These are phyloP conservation scores for Astur gentilis DNA, from an alignment of 2,113 vertebrate species.

Conservation along the genomic window DNA sequence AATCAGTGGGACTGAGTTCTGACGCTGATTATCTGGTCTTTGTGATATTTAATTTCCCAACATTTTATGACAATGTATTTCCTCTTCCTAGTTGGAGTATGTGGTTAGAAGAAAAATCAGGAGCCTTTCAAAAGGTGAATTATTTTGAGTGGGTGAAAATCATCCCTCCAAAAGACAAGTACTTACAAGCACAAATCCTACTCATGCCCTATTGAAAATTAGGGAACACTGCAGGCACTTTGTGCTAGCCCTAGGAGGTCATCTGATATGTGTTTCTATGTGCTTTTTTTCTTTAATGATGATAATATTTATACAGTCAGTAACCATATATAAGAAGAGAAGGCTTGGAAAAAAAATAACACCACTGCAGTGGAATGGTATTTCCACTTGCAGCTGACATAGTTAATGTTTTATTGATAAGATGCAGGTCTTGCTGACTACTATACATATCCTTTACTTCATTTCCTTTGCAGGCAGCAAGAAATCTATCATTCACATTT, in stretches of 20 bases:
- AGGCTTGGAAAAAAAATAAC: not conserved
- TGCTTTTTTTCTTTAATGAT: not conserved
- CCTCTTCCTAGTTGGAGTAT: not conserved
- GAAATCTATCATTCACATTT: not conserved
- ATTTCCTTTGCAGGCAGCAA: not conserved
- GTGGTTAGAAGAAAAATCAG: not conserved
- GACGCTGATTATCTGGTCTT: not conserved
- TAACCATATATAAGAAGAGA: not conserved
- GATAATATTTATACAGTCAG: not conserved
- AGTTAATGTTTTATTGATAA: constrained; percentile 13
- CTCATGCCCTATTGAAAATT: not conserved
- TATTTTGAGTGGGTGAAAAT: not conserved
- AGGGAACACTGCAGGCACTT: not conserved
- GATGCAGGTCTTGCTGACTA: not conserved
- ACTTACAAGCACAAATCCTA: not conserved
- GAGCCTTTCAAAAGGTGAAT: not conserved
- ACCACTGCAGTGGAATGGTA: not conserved
- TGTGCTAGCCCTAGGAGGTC: not conserved
- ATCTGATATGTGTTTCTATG: not conserved
- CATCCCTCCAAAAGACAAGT: not conserved
- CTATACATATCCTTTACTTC: not conserved
- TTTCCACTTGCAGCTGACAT: not conserved
- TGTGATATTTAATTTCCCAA: not conserved
- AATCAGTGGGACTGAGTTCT: not conserved
- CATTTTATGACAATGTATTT: not conserved